Evolutionary conservation across 2,888 invertebrate species (phyloP).

Genomic region (Ochlodes sylvanus): DNA sequence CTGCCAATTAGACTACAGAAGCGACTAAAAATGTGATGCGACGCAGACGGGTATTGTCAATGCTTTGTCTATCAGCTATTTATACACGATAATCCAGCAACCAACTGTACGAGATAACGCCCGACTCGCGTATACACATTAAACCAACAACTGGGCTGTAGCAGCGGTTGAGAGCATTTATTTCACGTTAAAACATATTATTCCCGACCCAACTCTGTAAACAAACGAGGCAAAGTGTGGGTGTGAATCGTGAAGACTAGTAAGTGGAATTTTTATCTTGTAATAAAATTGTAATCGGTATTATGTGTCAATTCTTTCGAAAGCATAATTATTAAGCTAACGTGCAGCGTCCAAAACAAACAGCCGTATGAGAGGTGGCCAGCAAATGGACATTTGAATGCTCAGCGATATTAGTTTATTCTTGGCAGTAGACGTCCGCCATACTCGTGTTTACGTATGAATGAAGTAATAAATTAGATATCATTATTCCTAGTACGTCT

Average conservation of each 20-base stretch:
- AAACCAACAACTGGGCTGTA: conserved; percentile 70
- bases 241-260: conserved; percentile 63
- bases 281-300: conserved; percentile 35
- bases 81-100: conserved; percentile 77
- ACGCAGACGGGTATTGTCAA: conserved; percentile 55
- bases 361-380: not conserved
- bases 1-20: conserved; percentile 49
- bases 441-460: conserved; percentile 22
- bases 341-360: conserved; percentile 7
- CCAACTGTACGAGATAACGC: conserved; percentile 78
- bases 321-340: not conserved
- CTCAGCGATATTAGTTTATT: conserved; percentile 27
- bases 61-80: conserved; percentile 76
- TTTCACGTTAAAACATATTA: conserved; percentile 67
- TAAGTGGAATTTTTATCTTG: conserved; percentile 53
- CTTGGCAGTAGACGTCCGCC: conserved; percentile 24
- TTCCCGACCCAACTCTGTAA: conserved; percentile 71
- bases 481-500: conserved; percentile 32
- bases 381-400: conserved; percentile 22
- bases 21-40: conserved; percentile 34
- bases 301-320: not conserved
- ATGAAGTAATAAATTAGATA: conserved; percentile 35
- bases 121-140: conserved; percentile 69
- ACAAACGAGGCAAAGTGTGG: conserved; percentile 72
- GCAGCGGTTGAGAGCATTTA: conserved; percentile 67